These are phyloP conservation scores for Tadarida brasiliensis DNA, from an alignment of 2,797 vertebrate genomes.

Conservation along the genomic window DNA sequence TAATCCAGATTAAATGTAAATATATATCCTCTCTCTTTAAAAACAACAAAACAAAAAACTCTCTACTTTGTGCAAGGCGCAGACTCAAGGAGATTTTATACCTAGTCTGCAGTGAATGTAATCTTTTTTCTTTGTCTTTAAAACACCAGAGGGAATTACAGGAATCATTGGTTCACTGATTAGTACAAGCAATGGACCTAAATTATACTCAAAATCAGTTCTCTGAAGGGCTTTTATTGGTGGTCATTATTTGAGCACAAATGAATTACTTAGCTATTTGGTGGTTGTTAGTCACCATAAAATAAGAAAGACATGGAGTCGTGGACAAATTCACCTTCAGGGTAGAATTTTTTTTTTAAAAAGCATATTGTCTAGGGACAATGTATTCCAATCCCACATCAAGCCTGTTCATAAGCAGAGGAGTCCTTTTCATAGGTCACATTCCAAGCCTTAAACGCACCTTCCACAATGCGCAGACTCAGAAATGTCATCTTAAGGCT, in stretches of 20 bases:
- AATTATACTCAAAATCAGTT: constrained; percentile 60
- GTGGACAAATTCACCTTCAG: not conserved
- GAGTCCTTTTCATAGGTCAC: not conserved
- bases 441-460: not conserved
- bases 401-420: not conserved
- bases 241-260: constrained; percentile 61
- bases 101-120: not conserved
- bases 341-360: not conserved
- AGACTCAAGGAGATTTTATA: constrained; percentile 23
- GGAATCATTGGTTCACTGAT: constrained; percentile 72
- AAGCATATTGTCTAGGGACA: not conserved
- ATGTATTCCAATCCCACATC: not conserved
- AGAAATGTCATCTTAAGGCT: not conserved
- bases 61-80: not conserved
- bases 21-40: not conserved
- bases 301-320: constrained; percentile 5
- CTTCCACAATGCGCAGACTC: not conserved
- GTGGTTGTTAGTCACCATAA: constrained; percentile 58
- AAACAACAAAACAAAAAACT: not conserved
- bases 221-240: constrained; percentile 54
- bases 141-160: constrained; percentile 58
- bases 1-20: not conserved
- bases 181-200: constrained; percentile 7
- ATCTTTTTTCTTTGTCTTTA: constrained; percentile 57
- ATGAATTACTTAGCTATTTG: constrained; percentile 60